These are phyloP conservation scores for Labeo catla DNA, from an alignment of 2,113 vertebrate genomes.

Conservation along the genomic window DNA sequence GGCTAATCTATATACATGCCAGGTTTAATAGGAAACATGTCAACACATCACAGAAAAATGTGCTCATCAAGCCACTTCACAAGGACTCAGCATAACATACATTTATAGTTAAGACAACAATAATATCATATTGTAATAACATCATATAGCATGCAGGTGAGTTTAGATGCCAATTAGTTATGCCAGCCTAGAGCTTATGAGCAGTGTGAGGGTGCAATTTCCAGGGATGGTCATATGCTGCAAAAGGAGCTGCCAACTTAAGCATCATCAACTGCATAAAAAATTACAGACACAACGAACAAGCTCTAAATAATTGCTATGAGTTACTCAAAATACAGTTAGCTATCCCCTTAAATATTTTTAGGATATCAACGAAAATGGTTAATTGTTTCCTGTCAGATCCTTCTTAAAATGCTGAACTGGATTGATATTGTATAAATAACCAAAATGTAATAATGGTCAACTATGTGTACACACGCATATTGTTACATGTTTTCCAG, in stretches of 20 bases:
- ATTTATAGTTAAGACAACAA: background rate
- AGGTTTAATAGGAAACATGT: background rate
- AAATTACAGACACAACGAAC: background rate
- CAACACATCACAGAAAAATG: background rate
- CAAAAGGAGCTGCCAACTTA: conserved; percentile 72
- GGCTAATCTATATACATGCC: background rate
- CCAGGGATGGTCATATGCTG: conserved; percentile 67
- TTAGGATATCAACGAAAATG: background rate
- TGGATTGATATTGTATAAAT: background rate
- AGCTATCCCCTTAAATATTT: background rate
- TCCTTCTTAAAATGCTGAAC: background rate
- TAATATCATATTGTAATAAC: background rate
- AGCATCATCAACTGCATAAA: conserved; percentile 73
- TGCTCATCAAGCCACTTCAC: background rate
- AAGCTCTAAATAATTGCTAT: background rate
- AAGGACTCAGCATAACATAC: background rate
- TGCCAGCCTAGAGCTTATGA: conserved; percentile 79
- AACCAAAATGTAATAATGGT: conserved; percentile 45
- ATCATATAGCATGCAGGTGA: conserved; percentile 48
- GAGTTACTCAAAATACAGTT: background rate
- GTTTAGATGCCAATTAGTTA: conserved; percentile 61
- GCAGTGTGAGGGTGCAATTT: conserved; percentile 78
- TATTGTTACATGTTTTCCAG: conserved; percentile 36
- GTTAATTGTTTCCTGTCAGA: background rate
- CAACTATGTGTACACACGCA: conserved; percentile 36